Evolutionary conservation across 2,797 vertebrate genomes (phyloP).

Genomic region (Champsocephalus esox): DNA sequence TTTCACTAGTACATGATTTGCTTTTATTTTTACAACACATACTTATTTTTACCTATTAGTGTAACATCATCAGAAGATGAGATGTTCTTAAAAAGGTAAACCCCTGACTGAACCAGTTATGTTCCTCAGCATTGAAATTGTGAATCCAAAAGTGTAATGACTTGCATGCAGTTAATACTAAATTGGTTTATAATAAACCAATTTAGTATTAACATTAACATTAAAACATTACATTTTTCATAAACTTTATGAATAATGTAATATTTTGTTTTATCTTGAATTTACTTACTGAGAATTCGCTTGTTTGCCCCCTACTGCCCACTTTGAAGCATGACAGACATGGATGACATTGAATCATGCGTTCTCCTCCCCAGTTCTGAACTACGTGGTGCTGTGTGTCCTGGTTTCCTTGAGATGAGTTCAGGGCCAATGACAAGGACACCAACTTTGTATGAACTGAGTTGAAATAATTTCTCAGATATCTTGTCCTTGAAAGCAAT

Average conservation of each 20-base stretch:
- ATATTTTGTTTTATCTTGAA: conserved; percentile 3
- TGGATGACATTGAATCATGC: conserved; percentile 28
- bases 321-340: conserved; percentile 1
- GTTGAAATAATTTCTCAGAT: background rate
- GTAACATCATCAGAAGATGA: background rate
- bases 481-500: conserved; percentile 2
- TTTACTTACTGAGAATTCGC: conserved; percentile 17
- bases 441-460: background rate
- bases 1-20: background rate
- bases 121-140: background rate
- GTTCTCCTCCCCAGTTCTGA: conserved; percentile 10
- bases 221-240: no score
- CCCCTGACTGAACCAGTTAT: background rate
- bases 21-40: background rate
- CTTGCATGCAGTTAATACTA: background rate
- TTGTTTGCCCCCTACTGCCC: conserved; percentile 10
- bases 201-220: no score
- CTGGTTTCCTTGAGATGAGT: conserved; percentile 9
- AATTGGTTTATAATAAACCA: background rate
- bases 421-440: conserved; percentile 11
- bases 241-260: background rate
- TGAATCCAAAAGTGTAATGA: background rate
- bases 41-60: background rate
- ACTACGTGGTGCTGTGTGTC: background rate
- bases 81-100: background rate